Evolutionary conservation across 1,140 invertebrate genomes (phyloP).

Genomic region (Asobara japonica): DNA sequence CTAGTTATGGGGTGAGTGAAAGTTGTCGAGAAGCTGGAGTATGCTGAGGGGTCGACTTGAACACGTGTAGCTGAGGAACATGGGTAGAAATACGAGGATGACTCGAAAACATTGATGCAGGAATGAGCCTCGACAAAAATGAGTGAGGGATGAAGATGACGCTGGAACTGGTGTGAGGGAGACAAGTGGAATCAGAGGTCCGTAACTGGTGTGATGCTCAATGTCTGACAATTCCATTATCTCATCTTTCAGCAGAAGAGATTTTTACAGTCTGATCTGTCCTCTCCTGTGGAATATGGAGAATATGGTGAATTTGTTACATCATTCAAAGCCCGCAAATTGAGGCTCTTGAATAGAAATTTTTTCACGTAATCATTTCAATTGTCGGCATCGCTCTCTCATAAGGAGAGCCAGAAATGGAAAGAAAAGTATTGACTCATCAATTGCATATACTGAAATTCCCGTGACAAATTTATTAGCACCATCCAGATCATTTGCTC

Average conservation of each 20-base stretch:
- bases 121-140: neutral
- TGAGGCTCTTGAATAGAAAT: too few relatives aligned
- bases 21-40: neutral
- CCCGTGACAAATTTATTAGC: neutral
- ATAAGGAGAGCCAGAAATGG: too few relatives aligned
- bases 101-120: neutral
- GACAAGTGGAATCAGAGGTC: neutral
- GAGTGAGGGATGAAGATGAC: neutral
- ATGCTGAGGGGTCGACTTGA: neutral
- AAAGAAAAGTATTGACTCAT: too few relatives aligned
- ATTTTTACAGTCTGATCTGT: too few relatives aligned
- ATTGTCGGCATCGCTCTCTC: too few relatives aligned
- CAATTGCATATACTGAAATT: too few relatives aligned
- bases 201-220: constrained; percentile 14
- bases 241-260: too few relatives aligned
- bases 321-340: too few relatives aligned
- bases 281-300: too few relatives aligned
- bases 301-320: too few relatives aligned
- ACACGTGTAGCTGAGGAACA: neutral
- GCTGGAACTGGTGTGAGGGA: neutral
- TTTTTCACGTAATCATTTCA: too few relatives aligned
- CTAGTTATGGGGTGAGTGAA: neutral
- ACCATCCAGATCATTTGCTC: neutral
- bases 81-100: neutral
- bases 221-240: neutral